Conservation (phyloP, 2,113 vertebrate species). For the Scophthalmus maximus region DNA sequence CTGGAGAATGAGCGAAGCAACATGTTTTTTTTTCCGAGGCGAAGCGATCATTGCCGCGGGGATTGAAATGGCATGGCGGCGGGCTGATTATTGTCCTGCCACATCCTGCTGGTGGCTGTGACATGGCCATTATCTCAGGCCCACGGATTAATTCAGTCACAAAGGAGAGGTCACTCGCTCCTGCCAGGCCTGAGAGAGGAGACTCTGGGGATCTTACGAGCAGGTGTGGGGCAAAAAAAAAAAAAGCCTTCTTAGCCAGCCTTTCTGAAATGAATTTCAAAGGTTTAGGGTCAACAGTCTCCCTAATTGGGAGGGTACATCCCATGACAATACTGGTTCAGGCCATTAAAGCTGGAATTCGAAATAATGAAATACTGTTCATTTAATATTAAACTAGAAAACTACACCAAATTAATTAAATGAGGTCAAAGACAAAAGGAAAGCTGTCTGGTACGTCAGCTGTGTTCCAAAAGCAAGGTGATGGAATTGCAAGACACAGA, state of each 20-base stretch:
- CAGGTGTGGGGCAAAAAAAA: constrained; percentile 12
- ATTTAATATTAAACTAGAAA: too few relatives aligned
- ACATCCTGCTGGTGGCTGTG: constrained; percentile 52
- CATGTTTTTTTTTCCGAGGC: constrained; percentile 20
- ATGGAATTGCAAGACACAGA: background rate
- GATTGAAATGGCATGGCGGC: constrained; percentile 50
- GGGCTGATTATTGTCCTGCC: constrained; percentile 65
- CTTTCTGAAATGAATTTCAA: constrained; percentile 43
- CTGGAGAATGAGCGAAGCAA: constrained; percentile 14
- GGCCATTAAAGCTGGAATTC: constrained; percentile 38
- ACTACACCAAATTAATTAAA: background rate
- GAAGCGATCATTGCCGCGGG: constrained; percentile 38
- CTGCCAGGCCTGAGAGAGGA: constrained; percentile 54
- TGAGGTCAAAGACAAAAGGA: constrained; percentile 6
- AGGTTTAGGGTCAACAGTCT: constrained; percentile 65
- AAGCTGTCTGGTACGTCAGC: background rate
- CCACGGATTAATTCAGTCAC: constrained; percentile 68
- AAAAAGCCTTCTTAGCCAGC: constrained; percentile 25
- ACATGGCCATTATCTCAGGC: constrained; percentile 71
- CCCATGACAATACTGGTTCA: constrained; percentile 45
- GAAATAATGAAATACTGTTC: too few relatives aligned
- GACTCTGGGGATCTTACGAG: constrained; percentile 51
- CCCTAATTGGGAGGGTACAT: constrained; percentile 61
- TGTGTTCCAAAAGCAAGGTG: background rate
- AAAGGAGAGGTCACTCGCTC: constrained; percentile 70